Conservation (phyloP, 2,113 vertebrate genomes). For the Tupaia chinensis region DNA sequence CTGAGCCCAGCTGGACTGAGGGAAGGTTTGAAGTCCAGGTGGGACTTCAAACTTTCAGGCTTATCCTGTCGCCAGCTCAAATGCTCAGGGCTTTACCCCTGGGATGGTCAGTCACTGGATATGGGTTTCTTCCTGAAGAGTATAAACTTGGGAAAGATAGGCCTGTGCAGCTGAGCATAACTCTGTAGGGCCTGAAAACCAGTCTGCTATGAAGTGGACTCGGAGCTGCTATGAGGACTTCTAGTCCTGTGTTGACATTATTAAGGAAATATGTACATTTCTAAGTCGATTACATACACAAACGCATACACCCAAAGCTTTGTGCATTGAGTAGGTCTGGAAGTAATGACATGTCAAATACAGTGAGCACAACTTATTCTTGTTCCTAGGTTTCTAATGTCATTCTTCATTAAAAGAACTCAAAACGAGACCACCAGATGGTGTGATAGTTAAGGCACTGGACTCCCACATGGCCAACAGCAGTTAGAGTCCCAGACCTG, state of each 20-base stretch:
- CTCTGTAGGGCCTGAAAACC: not conserved
- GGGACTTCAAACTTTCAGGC: no score
- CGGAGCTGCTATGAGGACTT: not conserved
- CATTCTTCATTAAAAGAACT: not conserved
- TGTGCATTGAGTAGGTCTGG: not conserved
- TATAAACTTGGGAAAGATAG: no score
- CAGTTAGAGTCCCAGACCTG: no score
- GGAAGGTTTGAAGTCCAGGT: not conserved
- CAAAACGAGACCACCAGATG: no score
- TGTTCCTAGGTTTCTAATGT: not conserved
- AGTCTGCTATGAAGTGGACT: not conserved
- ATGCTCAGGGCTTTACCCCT: not conserved
- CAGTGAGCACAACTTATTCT: not conserved
- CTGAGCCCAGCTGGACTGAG: not conserved
- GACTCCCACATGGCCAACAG: no score
- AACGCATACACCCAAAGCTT: not conserved
- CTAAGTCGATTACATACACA: not conserved
- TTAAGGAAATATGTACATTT: not conserved
- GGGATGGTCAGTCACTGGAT: not conserved
- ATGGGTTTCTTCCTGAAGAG: not conserved
- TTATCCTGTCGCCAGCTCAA: not conserved
- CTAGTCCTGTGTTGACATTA: not conserved
- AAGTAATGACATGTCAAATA: not conserved
- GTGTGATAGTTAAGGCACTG: no score
- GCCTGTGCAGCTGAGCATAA: not conserved